phyloP scores from a whole-genome alignment of 2,888 invertebrate species.

The Latrodectus hesperus region DNA sequence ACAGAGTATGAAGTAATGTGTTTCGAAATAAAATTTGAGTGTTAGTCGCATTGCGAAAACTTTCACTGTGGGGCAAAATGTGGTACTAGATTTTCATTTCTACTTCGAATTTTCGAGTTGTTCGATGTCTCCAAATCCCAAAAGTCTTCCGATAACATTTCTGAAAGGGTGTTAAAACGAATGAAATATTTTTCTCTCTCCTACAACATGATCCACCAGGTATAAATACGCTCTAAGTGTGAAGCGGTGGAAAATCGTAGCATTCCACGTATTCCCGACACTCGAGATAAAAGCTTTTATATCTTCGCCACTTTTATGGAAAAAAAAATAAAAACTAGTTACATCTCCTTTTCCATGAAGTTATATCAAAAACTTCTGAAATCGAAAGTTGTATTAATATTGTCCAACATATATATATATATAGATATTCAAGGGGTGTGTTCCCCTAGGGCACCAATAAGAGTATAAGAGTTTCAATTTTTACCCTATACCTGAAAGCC shows the following conservation, averaged over 20 bases:
- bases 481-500: conserved; percentile 7
- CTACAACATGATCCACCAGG: conserved; percentile 10
- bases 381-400: conserved; percentile 34
- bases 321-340: background rate
- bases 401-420: conserved; percentile 1
- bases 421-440: background rate
- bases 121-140: no score
- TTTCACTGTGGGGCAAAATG: no score
- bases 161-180: no score
- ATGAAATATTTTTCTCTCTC: no score
- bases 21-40: no score
- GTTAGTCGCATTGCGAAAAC: no score
- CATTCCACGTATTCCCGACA: conserved; percentile 4
- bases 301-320: conserved; percentile 1
- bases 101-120: no score
- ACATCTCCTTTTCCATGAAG: no score
- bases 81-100: no score
- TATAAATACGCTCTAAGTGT: conserved; percentile 27
- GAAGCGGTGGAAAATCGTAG: background rate
- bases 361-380: no score
- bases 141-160: no score
- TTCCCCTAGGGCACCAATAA: conserved; percentile 35
- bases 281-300: conserved; percentile 34
- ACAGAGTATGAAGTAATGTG: no score
- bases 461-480: conserved; percentile 57